Percentiles rank a stretch among this genome's conserved stretches.
phyloP scores from a whole-genome alignment of 2,888 invertebrate species.

The Amphiduros pacificus region DNA sequence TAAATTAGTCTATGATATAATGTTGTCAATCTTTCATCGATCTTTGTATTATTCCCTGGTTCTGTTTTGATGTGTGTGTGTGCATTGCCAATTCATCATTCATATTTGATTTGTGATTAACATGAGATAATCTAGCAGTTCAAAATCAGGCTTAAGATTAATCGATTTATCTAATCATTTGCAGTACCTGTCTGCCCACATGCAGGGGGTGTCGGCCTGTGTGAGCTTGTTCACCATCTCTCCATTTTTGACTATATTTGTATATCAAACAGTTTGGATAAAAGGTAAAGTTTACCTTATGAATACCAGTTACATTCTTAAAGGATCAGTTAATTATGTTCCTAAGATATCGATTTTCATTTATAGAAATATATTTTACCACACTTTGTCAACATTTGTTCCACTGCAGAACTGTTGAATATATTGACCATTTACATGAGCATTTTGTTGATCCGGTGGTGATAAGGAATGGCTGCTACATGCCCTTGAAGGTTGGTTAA shows the following conservation, averaged over 20 bases:
- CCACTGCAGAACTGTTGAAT: constrained; percentile 79
- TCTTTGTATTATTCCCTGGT: too few species aligned
- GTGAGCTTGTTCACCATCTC: constrained; percentile 91
- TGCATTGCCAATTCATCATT: too few species aligned
- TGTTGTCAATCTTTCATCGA: too few species aligned
- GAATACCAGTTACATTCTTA: background rate
- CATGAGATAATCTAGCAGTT: too few species aligned
- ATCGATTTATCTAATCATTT: too few species aligned
- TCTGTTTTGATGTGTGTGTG: too few species aligned
- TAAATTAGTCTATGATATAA: too few species aligned
- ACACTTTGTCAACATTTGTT: background rate
- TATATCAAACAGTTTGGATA: constrained; percentile 72
- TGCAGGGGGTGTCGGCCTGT: constrained; percentile 91
- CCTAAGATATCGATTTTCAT: background rate
- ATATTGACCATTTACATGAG: constrained; percentile 87
- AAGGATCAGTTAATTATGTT: background rate
- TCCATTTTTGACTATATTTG: constrained; percentile 84
- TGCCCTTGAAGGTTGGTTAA: constrained; percentile 79
- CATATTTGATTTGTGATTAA: too few species aligned
- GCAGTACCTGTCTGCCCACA: constrained; percentile 90
- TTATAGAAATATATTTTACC: background rate
- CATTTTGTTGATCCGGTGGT: constrained; percentile 78
- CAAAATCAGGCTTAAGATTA: too few species aligned
- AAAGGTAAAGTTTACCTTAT: constrained; percentile 56
- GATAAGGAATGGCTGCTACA: constrained; percentile 72